Conservation (phyloP, 2,888 invertebrate genomes). For the Stenoptilia bipunctidactyla region DNA sequence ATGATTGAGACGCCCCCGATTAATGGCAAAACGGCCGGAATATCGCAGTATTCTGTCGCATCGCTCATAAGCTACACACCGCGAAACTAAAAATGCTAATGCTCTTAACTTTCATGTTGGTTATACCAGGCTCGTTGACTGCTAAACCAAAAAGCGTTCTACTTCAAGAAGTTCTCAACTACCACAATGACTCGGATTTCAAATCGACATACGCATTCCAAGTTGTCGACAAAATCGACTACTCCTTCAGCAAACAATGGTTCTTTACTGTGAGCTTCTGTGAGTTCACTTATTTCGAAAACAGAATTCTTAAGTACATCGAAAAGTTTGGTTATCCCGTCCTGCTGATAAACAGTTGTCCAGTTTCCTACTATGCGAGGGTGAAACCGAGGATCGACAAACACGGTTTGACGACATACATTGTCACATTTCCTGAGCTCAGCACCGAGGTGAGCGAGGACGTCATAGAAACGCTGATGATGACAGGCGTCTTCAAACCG, state of each 20-base stretch:
- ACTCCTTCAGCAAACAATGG: slow-evolving; percentile 48
- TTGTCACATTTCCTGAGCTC: slow-evolving; percentile 43
- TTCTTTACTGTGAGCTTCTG: slow-evolving; percentile 57
- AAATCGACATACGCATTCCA: slow-evolving; percentile 43
- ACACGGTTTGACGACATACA: slow-evolving; percentile 50
- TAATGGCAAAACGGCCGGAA: slow-evolving; percentile 25
- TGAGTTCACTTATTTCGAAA: slow-evolving; percentile 59
- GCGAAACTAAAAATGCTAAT: slow-evolving; percentile 21
- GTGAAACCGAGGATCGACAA: slow-evolving; percentile 47
- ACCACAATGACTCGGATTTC: slow-evolving; percentile 31
- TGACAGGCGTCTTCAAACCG: slow-evolving; percentile 54
- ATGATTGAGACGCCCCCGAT: slow-evolving; percentile 34
- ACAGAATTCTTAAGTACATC: slow-evolving; percentile 50
- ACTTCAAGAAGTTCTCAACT: slow-evolving; percentile 34
- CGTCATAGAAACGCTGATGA: slow-evolving; percentile 36
- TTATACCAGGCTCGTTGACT: slow-evolving; percentile 12
- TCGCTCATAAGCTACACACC: slow-evolving; percentile 20
- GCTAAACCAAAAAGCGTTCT: slow-evolving; percentile 18
- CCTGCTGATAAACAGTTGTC: slow-evolving; percentile 49
- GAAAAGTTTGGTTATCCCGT: slow-evolving; percentile 47
- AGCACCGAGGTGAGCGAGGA: slow-evolving; percentile 39
- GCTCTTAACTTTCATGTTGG: slow-evolving; percentile 21
- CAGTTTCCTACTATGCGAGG: slow-evolving; percentile 30
- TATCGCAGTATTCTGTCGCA: slow-evolving; percentile 27
- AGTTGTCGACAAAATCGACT: slow-evolving; percentile 48